Percentiles rank a stretch among this genome's conserved stretches.
phyloP scores from a whole-genome alignment of 2,797 vertebrate genomes.

The Phylloscopus collybita region DNA sequence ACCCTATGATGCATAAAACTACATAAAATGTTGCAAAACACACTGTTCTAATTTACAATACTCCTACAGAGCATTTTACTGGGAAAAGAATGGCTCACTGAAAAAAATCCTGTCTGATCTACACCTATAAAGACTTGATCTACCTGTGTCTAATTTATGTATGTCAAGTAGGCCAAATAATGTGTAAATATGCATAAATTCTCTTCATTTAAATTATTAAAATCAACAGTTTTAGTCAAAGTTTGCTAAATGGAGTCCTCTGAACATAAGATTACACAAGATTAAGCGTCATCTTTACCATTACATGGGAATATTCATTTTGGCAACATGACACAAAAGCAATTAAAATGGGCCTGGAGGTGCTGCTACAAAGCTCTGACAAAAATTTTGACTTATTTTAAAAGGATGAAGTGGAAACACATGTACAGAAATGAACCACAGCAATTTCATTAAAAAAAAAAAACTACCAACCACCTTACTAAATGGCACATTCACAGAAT shows the following conservation, averaged over 20 bases:
- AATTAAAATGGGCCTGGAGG: not conserved
- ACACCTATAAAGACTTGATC: not conserved
- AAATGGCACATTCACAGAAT: not conserved
- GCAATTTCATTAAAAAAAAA: not conserved
- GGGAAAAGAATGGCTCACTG: not conserved
- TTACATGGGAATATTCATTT: not conserved
- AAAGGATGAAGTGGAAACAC: not conserved
- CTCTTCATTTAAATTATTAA: constrained; percentile 16
- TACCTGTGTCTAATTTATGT: not conserved
- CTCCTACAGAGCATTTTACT: not conserved
- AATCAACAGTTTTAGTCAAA: not conserved
- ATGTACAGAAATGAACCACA: not conserved
- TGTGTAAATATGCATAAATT: not conserved
- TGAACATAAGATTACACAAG: not conserved
- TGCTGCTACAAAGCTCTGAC: not conserved
- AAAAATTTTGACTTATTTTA: not conserved
- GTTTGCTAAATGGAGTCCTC: not conserved
- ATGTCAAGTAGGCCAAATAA: not conserved
- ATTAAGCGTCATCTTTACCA: not conserved
- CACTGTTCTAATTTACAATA: not conserved
- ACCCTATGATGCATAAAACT: not conserved
- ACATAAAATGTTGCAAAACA: not conserved
- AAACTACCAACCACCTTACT: not conserved
- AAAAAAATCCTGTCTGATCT: not conserved
- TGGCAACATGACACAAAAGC: not conserved